These are phyloP conservation scores for Protophormia terraenovae DNA, from an alignment of 2,888 invertebrate species.

Conservation along the genomic window DNA sequence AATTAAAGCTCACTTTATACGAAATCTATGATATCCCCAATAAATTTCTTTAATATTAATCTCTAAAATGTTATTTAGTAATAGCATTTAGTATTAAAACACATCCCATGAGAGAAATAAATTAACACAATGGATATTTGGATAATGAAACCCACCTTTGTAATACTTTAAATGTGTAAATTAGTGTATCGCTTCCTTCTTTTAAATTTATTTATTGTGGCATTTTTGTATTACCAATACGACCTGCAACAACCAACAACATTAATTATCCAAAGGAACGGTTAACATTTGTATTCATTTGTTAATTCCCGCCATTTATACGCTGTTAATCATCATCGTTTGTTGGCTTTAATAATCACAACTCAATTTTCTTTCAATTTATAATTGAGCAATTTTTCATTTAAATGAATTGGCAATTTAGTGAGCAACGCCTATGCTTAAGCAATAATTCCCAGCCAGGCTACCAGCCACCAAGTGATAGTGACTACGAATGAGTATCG, in stretches of 20 bases:
- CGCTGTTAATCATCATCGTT: slow-evolving; percentile 61
- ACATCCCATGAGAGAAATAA: neutral
- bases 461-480: slow-evolving; percentile 3
- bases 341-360: slow-evolving; percentile 68
- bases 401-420: slow-evolving; percentile 80
- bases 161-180: slow-evolving; percentile 15
- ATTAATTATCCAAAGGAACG: neutral
- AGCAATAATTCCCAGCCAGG: neutral
- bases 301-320: slow-evolving; percentile 65
- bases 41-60: neutral
- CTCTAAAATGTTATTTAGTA: neutral
- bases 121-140: neutral
- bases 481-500: neutral
- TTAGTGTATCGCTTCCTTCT: neutral
- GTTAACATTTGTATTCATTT: slow-evolving; percentile 63
- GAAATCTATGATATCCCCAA: too few relatives aligned
- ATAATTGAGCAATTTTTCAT: slow-evolving; percentile 81
- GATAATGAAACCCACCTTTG: neutral
- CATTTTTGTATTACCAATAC: neutral
- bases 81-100: neutral
- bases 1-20: too few relatives aligned
- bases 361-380: slow-evolving; percentile 70
- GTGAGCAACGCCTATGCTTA: slow-evolving; percentile 72
- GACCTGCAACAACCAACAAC: slow-evolving; percentile 14
- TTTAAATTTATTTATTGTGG: neutral